These are phyloP conservation scores for Cerastis leucographa DNA, from an alignment of 2,888 invertebrate species.

Conservation along the genomic window DNA sequence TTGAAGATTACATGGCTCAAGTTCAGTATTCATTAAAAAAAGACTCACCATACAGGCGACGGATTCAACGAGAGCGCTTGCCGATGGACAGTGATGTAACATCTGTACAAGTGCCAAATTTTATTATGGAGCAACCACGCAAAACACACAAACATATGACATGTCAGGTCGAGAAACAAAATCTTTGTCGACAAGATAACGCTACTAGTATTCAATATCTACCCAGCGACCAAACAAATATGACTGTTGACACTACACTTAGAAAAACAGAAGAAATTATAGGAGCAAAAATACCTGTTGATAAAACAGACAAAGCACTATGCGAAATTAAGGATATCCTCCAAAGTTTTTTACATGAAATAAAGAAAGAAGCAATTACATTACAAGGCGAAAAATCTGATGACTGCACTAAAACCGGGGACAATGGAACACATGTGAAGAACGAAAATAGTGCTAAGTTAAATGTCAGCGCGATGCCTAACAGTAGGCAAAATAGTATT, in stretches of 20 bases:
- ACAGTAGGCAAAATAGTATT: slow-evolving; percentile 71
- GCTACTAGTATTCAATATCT: slow-evolving; percentile 71
- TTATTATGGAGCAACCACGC: slow-evolving; percentile 37
- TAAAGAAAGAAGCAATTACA: slow-evolving; percentile 80
- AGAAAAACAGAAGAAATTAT: slow-evolving; percentile 76
- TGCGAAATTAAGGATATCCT: slow-evolving; percentile 86
- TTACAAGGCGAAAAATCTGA: slow-evolving; percentile 76
- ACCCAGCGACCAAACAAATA: slow-evolving; percentile 67
- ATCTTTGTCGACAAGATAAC: slow-evolving; percentile 65
- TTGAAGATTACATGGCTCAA: slow-evolving; percentile 71
- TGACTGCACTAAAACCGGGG: slow-evolving; percentile 62
- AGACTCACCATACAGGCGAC: slow-evolving; percentile 59
- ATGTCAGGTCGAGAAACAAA: slow-evolving; percentile 58
- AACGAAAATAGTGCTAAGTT: slow-evolving; percentile 62
- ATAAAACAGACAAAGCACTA: slow-evolving; percentile 85
- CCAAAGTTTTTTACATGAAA: slow-evolving; percentile 83
- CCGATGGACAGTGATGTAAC: slow-evolving; percentile 66
- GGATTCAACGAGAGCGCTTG: slow-evolving; percentile 53
- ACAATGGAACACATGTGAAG: slow-evolving; percentile 59
- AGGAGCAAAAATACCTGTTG: slow-evolving; percentile 64
- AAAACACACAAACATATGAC: slow-evolving; percentile 34
- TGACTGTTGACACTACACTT: slow-evolving; percentile 70
- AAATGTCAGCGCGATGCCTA: slow-evolving; percentile 65
- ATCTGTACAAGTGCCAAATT: slow-evolving; percentile 50
- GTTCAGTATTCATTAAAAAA: slow-evolving; percentile 54